Evolutionary conservation across 2,888 invertebrate species (phyloP).

Genomic region (Drosophila mulleri): DNA sequence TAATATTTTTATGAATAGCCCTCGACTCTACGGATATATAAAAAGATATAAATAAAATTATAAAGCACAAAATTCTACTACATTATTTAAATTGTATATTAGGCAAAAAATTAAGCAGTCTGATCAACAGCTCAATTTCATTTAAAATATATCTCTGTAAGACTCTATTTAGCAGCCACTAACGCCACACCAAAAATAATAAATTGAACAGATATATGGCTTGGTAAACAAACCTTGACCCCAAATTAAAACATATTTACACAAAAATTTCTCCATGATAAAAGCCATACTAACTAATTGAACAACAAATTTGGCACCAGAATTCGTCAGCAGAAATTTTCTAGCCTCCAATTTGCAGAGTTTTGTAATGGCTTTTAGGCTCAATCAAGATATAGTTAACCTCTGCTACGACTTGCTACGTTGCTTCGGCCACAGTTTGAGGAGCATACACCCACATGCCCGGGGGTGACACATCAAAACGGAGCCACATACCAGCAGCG

Average conservation of each 20-base stretch:
- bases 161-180: not conserved
- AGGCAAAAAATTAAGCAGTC: no score
- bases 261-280: not conserved
- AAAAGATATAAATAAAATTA: no score
- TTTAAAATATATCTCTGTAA: not conserved
- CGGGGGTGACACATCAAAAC: constrained; percentile 58
- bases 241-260: not conserved
- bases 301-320: not conserved
- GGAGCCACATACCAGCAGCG: constrained; percentile 7
- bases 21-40: no score
- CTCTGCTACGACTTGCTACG: constrained; percentile 15
- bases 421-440: constrained; percentile 29
- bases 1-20: no score
- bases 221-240: not conserved
- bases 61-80: no score
- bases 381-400: constrained; percentile 35
- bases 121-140: no score
- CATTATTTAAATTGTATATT: no score
- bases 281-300: not conserved
- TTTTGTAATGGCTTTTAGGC: not conserved
- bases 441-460: constrained; percentile 55
- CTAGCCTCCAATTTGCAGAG: not conserved
- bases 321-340: constrained; percentile 20
- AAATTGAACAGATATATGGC: not conserved
- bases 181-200: not conserved